Conservation (phyloP, 2,888 invertebrate species). For the Philopedon plagiatum region DNA sequence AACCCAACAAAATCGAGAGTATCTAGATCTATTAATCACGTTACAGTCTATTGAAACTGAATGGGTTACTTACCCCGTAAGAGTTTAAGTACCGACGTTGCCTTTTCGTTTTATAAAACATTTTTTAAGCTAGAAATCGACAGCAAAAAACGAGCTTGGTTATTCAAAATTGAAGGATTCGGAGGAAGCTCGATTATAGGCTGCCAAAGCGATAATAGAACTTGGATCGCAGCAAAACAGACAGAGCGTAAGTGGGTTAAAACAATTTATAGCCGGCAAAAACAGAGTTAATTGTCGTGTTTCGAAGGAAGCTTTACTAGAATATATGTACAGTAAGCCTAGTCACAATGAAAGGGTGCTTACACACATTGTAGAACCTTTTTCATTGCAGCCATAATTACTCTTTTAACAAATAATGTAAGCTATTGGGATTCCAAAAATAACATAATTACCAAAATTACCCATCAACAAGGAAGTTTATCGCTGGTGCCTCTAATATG, state of each 20-base stretch:
- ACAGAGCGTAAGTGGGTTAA: background rate
- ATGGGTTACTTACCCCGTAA: background rate
- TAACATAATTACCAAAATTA: slow-evolving; percentile 5
- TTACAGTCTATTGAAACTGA: background rate
- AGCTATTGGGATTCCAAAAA: background rate
- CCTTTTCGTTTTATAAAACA: background rate
- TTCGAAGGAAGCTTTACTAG: too few relatives aligned
- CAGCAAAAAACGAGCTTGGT: background rate
- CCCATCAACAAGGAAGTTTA: slow-evolving; percentile 1
- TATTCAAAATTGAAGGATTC: background rate
- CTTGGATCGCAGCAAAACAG: background rate
- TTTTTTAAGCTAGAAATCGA: background rate
- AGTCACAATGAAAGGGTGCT: too few relatives aligned
- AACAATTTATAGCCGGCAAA: slow-evolving; percentile 1
- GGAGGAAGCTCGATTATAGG: background rate
- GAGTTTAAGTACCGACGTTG: background rate
- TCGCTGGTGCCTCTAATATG: slow-evolving; percentile 12
- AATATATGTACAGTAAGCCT: too few relatives aligned
- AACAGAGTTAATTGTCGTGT: background rate
- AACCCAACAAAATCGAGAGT: background rate
- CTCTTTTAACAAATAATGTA: too few relatives aligned
- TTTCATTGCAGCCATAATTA: too few relatives aligned
- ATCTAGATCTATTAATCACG: background rate
- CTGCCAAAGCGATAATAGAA: slow-evolving; percentile 7
- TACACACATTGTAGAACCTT: too few relatives aligned